Conservation (phyloP, 2,797 vertebrate genomes). For the Chrysocyon brachyurus region DNA sequence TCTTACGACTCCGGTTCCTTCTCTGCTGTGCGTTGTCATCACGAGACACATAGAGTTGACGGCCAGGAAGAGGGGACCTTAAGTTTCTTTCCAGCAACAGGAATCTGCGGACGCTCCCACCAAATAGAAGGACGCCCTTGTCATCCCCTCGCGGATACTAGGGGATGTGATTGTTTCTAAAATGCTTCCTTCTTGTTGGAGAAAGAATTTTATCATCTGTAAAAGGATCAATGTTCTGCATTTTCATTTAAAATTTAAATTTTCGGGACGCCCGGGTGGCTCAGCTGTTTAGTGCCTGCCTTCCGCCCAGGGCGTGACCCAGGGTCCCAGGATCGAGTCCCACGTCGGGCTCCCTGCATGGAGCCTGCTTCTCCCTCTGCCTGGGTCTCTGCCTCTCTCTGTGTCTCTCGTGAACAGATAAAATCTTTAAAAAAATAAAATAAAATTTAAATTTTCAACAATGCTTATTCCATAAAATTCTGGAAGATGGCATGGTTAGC, state of each 20-base stretch:
- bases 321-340: no score
- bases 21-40: not conserved
- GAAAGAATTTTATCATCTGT: not conserved
- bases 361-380: no score
- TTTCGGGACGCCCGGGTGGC: no score
- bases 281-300: no score
- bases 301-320: no score
- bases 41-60: no score
- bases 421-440: no score
- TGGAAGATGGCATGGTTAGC: not conserved
- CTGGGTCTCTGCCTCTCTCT: no score
- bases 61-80: fast-evolving
- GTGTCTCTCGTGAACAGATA: no score
- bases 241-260: no score
- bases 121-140: not conserved
- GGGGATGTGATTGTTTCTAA: not conserved
- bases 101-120: not conserved
- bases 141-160: no score
- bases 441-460: not conserved
- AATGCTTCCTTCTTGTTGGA: not conserved
- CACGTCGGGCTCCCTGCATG: no score
- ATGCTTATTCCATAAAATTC: not conserved
- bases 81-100: not conserved
- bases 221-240: not conserved
- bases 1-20: not conserved